Conservation (phyloP, 2,797 vertebrate genomes). For the Synaphobranchus kaupii region DNA sequence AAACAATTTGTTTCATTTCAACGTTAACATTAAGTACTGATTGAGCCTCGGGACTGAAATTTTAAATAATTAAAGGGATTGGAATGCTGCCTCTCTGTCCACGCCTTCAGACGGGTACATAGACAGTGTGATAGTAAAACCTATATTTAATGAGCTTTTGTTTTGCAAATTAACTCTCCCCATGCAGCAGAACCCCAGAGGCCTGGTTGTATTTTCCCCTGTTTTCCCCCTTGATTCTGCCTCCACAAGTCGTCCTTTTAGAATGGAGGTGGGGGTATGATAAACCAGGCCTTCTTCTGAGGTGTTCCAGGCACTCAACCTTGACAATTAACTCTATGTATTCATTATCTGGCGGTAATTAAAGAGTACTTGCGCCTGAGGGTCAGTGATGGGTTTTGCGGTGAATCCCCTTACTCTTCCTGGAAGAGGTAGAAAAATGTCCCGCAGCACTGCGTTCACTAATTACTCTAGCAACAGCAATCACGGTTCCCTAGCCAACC, state of each 20-base stretch:
- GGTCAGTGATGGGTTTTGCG: neutral
- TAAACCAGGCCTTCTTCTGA: conserved; percentile 10
- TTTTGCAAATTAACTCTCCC: conserved; percentile 22
- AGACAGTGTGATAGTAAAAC: conserved; percentile 13
- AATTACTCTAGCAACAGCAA: conserved; percentile 37
- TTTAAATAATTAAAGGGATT: conserved; percentile 22
- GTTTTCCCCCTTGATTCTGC: conserved; percentile 19
- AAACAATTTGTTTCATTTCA: too few relatives aligned
- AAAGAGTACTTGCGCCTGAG: conserved; percentile 25
- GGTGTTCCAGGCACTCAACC: conserved; percentile 16
- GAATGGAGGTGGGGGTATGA: neutral
- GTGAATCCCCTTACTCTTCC: neutral
- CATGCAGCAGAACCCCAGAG: conserved; percentile 12
- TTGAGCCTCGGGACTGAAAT: conserved; percentile 36
- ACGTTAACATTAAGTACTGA: conserved; percentile 17
- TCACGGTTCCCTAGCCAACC: conserved; percentile 30
- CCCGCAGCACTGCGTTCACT: conserved; percentile 34
- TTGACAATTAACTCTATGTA: conserved; percentile 39
- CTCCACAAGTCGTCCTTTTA: conserved; percentile 23
- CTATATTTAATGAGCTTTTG: conserved; percentile 41
- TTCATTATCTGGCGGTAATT: conserved; percentile 35
- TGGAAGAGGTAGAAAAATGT: neutral
- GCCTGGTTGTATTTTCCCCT: conserved; percentile 7
- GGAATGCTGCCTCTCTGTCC: conserved; percentile 6
- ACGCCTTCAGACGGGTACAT: conserved; percentile 10